phyloP scores from a whole-genome alignment of 2,797 vertebrate genomes.

The Naso thynnoides region DNA sequence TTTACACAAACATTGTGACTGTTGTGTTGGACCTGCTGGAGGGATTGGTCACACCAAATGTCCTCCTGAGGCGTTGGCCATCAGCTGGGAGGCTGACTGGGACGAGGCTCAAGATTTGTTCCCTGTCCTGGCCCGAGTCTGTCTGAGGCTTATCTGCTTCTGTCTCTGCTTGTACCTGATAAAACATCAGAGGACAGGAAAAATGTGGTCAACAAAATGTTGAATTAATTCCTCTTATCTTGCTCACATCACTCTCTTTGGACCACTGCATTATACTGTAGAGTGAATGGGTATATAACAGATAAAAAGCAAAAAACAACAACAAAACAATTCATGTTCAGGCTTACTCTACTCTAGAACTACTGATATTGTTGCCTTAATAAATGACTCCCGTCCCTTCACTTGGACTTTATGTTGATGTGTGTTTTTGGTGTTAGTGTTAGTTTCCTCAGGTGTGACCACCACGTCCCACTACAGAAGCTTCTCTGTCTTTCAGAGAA shows the following conservation, averaged over 20 bases:
- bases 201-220: slow-evolving; percentile 32
- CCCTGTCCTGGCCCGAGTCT: slow-evolving; percentile 49
- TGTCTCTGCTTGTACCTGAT: slow-evolving; percentile 71
- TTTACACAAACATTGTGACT: slow-evolving; percentile 66
- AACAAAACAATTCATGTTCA: too few relatives aligned
- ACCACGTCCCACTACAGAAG: slow-evolving; percentile 77
- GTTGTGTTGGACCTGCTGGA: slow-evolving; percentile 58
- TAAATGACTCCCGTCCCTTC: background rate
- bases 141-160: slow-evolving; percentile 60
- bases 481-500: slow-evolving; percentile 74
- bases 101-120: slow-evolving; percentile 45
- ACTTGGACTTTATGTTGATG: slow-evolving; percentile 52
- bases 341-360: background rate
- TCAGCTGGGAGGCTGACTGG: slow-evolving; percentile 70
- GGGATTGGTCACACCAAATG: slow-evolving; percentile 65
- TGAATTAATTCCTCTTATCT: slow-evolving; percentile 50
- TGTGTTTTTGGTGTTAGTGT: background rate
- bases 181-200: slow-evolving; percentile 67
- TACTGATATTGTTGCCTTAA: background rate
- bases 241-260: slow-evolving; percentile 28
- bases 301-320: slow-evolving; percentile 10
- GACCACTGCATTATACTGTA: background rate
- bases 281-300: background rate
- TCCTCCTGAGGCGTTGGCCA: slow-evolving; percentile 80
- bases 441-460: slow-evolving; percentile 38